phyloP scores from a whole-genome alignment of 2,888 invertebrate species.

The Drosophila quinaria region DNA sequence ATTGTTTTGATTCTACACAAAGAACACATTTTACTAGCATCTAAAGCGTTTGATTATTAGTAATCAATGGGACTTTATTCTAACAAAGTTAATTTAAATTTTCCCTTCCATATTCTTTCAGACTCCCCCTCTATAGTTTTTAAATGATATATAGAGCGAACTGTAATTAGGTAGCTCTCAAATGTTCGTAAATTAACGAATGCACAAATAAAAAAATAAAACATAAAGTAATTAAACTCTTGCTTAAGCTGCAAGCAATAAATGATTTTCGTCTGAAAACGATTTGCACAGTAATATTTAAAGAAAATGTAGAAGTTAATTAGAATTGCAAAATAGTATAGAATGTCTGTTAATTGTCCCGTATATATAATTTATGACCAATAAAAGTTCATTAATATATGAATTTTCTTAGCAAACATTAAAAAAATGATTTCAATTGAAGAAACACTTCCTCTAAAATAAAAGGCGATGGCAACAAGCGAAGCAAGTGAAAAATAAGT shows the following conservation, averaged over 20 bases:
- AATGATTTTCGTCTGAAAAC: conserved; percentile 20
- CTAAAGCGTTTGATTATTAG: neutral
- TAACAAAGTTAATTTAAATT: neutral
- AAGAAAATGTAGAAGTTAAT: conserved; percentile 32
- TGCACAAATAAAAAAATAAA: conserved; percentile 58
- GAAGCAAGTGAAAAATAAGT: conserved; percentile 4
- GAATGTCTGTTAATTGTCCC: conserved; percentile 49
- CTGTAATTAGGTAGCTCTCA: conserved; percentile 71
- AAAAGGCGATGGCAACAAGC: conserved; percentile 4
- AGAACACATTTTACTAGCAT: neutral
- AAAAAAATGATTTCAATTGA: neutral
- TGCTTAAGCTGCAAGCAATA: conserved; percentile 38
- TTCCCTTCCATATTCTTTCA: neutral
- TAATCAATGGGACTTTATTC: neutral
- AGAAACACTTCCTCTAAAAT: conserved; percentile 22
- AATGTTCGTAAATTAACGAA: conserved; percentile 71
- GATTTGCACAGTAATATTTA: conserved; percentile 29
- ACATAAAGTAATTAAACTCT: conserved; percentile 55
- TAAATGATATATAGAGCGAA: conserved; percentile 57
- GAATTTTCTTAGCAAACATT: conserved; percentile 8
- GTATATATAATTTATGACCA: conserved; percentile 18
- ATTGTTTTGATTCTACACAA: neutral
- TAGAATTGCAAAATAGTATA: conserved; percentile 39
- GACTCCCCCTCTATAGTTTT: conserved; percentile 23
- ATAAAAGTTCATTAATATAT: conserved; percentile 24